Conservation (phyloP, 30 jellyfish, hydroid and myxozoan species). For the Rhopilema esculentum region DNA sequence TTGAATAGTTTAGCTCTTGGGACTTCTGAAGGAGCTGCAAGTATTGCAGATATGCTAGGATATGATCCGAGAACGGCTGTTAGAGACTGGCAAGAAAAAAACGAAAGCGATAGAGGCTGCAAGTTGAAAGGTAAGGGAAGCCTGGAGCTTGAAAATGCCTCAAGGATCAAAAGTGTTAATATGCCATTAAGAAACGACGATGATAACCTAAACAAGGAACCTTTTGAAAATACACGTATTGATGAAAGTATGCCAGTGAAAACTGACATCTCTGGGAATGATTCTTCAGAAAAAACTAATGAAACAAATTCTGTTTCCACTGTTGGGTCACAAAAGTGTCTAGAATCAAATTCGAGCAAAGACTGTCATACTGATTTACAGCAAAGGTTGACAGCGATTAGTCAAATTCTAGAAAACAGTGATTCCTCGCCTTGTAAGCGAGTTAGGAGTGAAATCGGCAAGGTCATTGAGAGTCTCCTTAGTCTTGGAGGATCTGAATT, state of each 20-base stretch:
- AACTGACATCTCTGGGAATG: background rate
- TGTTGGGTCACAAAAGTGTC: background rate
- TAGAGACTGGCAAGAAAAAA: background rate
- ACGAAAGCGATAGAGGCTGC: background rate
- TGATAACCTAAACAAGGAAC: background rate
- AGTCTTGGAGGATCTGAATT: background rate
- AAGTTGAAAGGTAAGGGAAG: background rate
- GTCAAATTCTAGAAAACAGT: background rate
- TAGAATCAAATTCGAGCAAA: background rate
- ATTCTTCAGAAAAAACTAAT: background rate
- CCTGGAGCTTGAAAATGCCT: background rate
- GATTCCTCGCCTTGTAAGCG: background rate
- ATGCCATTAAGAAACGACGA: background rate
- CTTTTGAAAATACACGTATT: background rate
- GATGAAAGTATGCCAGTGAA: background rate
- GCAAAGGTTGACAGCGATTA: background rate
- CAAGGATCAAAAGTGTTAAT: background rate
- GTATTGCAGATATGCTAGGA: background rate
- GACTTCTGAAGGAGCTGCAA: background rate
- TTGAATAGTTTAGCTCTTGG: background rate
- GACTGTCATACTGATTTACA: background rate
- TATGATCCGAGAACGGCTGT: background rate
- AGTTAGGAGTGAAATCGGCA: background rate
- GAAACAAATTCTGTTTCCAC: background rate
- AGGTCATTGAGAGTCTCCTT: slow-evolving; percentile 3